Base-by-base conservation (phyloP, 1,140 invertebrate genomes). In the Scaptomyza hsui region DNA sequence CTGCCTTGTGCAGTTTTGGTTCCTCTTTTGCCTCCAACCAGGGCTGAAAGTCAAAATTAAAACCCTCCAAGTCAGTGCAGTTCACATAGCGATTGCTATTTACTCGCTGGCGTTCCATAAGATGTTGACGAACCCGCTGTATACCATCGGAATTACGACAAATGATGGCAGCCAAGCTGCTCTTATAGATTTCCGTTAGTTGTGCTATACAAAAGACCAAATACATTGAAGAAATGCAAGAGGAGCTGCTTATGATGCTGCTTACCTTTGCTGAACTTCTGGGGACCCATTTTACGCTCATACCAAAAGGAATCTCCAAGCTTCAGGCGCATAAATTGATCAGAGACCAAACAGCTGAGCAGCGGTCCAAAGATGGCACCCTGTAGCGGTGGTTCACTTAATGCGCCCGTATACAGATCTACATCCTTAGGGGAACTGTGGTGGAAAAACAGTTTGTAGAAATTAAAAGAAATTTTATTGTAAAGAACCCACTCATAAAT, bases 251-350 rank as follows among this genome's bases (percentile, higher is more conserved):
- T 16, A 21, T 12, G 0, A 1, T 1, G 0, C 12, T 1, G n/a
- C 47, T 51, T 91, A 96, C 95, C 94, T 91, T 92, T 75, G 2
- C 94, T 95, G 83, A 98, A 98, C 15, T 93, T 93, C 57, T 96
- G 93, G 0, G 94, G 93, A 9, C 93, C 90, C 56, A 94, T 92
- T 10, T 92, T 90, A 6, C 93, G 94, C 85, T 98, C 97, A 82
- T 98, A 98, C 96, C 96, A 98, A 91, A 94, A 97, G 21, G 96
- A 92, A 92, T 98, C 97, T 0, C 96, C 97, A 42, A 93, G 90
- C 91, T 96, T 96, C 1, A 97, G 81, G 21, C 96, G 92, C 16
- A 94, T 82, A 91, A 98, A 98, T 91, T 98, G 97, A 90, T 97
- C 95, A 0, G 94, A 93, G n/a, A 99, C 92, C 35, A 99, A 92